Percentiles rank a stretch among this genome's conserved stretches.
Conservation (phyloP, 1,140 invertebrate genomes). For the Heliconius nattereri region DNA sequence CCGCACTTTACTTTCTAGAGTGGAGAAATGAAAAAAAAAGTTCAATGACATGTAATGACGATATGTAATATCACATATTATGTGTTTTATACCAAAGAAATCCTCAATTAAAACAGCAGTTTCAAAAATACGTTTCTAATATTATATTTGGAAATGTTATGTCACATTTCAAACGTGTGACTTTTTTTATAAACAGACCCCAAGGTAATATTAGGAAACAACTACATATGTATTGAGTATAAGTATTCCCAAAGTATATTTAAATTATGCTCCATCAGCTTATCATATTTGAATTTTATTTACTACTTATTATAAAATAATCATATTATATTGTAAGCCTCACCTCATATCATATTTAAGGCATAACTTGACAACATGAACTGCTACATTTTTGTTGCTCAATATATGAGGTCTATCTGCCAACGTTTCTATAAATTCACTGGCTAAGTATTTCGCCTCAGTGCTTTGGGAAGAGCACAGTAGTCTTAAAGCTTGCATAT, state of each 20-base stretch:
- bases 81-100: no score
- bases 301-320: background rate
- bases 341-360: conserved; percentile 65
- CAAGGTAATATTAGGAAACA: no score
- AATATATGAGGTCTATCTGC: conserved; percentile 64
- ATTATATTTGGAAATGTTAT: no score
- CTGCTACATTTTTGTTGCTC: conserved; percentile 61
- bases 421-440: conserved; percentile 54
- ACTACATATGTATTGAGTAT: no score
- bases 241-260: no score
- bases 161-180: no score
- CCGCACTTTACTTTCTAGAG: background rate
- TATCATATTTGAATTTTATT: background rate
- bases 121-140: no score
- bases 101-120: no score
- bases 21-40: background rate
- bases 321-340: conserved; percentile 12
- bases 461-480: conserved; percentile 55
- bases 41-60: no score
- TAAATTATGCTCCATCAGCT: no score
- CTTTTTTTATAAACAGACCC: no score
- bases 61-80: no score
- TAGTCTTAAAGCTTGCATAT: conserved; percentile 82
- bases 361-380: conserved; percentile 63
- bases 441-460: conserved; percentile 52